These are phyloP conservation scores for Globodera ellingtonae DNA, from an alignment of 1,140 invertebrate genomes.

Conservation along the genomic window DNA sequence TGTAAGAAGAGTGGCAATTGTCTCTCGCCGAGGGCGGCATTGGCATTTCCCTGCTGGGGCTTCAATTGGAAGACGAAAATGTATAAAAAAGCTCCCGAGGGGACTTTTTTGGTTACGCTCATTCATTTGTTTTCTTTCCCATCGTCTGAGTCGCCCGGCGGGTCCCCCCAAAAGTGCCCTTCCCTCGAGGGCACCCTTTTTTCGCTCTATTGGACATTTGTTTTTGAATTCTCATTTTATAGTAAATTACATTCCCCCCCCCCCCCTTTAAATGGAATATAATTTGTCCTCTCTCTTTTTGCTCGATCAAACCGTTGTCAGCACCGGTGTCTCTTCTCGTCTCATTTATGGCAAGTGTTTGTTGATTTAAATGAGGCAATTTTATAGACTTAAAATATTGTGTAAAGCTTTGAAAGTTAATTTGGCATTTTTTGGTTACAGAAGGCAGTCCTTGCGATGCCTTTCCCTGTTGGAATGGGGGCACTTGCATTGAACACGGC, in stretches of 20 bases:
- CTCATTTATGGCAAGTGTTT: slow-evolving; percentile 9
- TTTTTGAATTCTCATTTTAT: neutral
- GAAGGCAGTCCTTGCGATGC: slow-evolving; percentile 33
- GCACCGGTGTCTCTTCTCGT: slow-evolving; percentile 14
- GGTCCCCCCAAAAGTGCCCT: neutral
- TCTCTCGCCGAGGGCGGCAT: neutral
- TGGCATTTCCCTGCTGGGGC: neutral
- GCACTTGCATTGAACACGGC: slow-evolving; percentile 18
- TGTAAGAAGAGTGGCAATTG: neutral
- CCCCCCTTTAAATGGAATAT: neutral
- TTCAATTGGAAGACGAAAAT: neutral
- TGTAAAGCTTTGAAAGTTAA: neutral
- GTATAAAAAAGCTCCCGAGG: neutral
- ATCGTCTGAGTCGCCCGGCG: neutral
- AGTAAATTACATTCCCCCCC: neutral
- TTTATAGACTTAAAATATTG: neutral
- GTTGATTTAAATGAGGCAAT: neutral
- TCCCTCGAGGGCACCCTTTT: neutral
- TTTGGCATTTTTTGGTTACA: neutral
- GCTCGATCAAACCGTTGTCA: neutral
- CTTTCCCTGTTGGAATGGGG: slow-evolving; percentile 31
- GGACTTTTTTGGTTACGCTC: neutral
- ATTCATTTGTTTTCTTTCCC: neutral
- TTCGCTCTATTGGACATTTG: neutral
- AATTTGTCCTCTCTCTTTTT: neutral